These are phyloP conservation scores for Nesogale talazaci DNA, from an alignment of 2,113 vertebrate species.

Conservation along the genomic window DNA sequence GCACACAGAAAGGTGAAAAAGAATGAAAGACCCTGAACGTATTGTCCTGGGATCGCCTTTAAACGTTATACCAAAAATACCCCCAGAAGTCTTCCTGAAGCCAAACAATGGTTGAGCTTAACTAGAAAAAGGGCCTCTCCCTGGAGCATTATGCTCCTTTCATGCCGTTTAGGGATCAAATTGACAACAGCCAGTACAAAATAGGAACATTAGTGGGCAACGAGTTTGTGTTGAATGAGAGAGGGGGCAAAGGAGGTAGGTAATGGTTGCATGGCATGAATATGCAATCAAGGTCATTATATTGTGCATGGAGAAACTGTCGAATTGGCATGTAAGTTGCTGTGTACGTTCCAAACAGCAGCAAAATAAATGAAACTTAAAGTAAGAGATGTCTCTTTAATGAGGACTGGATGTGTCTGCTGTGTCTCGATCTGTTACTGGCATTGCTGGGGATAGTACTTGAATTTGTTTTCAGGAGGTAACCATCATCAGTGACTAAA, in stretches of 20 bases:
- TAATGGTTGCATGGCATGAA: background rate
- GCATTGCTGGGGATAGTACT: background rate
- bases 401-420: background rate
- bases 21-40: background rate
- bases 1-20: background rate
- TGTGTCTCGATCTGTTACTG: background rate
- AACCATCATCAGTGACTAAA: constrained; percentile 35
- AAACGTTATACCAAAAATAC: background rate
- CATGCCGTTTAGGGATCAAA: background rate
- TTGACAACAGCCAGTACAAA: background rate
- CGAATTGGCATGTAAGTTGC: background rate
- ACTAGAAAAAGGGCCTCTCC: background rate
- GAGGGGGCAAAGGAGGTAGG: background rate
- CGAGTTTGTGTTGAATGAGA: background rate
- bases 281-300: background rate
- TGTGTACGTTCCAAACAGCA: background rate
- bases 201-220: background rate
- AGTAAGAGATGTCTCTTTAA: background rate
- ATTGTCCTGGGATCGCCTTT: background rate
- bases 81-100: background rate
- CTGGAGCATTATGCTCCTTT: background rate
- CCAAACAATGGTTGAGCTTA: background rate
- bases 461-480: constrained; percentile 26
- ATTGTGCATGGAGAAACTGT: background rate
- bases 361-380: background rate